A percentile compares a stretch with the other conserved stretches of the same genome.
Evolutionary conservation across 2,113 vertebrate species (phyloP).

Genomic region (Elgaria multicarinata): DNA sequence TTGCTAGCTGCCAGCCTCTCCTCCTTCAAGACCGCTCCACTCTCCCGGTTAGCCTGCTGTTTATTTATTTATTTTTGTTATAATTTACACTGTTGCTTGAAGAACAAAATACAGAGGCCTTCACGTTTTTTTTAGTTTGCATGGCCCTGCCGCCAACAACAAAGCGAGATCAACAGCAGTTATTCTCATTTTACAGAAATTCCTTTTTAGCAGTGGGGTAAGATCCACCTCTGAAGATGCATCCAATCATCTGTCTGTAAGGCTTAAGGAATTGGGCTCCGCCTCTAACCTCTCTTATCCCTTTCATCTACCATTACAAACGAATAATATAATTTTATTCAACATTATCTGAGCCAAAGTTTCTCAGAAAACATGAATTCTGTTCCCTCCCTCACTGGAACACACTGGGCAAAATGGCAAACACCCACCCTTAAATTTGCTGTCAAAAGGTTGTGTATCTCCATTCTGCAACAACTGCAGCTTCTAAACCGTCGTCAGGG

Average conservation of each 20-base stretch:
- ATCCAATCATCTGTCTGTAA: background rate
- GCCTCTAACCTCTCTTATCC: background rate
- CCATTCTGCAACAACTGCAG: background rate
- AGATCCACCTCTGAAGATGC: background rate
- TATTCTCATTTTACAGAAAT: background rate
- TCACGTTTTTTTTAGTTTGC: background rate
- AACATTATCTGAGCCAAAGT: too few species aligned
- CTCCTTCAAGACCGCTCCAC: background rate
- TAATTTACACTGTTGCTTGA: background rate
- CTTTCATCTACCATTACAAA: background rate
- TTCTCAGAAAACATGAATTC: background rate
- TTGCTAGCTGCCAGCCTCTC: slow-evolving; percentile 30
- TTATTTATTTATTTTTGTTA: background rate
- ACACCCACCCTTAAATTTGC: background rate
- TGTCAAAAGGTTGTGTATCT: background rate
- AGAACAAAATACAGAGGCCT: background rate
- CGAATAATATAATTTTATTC: too few species aligned
- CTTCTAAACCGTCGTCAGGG: too few species aligned
- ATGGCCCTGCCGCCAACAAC: too few species aligned
- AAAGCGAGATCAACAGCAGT: background rate
- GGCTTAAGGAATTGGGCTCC: background rate
- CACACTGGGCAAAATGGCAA: background rate
- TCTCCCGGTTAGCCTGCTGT: slow-evolving; percentile 3
- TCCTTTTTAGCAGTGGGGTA: background rate
- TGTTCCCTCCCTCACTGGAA: background rate